These are phyloP conservation scores for Gymnoscopelus braueri DNA, from an alignment of 2,797 vertebrate genomes.

Conservation along the genomic window DNA sequence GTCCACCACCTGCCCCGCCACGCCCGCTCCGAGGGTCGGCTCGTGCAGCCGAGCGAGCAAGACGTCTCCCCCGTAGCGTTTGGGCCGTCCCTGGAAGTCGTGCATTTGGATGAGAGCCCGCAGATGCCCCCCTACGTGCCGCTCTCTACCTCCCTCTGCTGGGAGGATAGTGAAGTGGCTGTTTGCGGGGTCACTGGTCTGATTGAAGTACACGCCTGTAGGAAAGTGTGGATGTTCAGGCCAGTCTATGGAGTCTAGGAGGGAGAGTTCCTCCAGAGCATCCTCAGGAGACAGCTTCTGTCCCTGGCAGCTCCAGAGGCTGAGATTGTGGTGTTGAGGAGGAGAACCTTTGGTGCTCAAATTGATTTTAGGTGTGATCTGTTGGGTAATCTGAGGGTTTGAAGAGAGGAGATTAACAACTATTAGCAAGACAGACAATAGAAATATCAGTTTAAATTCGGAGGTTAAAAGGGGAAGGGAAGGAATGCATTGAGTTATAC, in stretches of 20 bases:
- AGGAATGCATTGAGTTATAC: too few species aligned
- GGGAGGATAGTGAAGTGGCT: slow-evolving; percentile 44
- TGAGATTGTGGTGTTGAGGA: background rate
- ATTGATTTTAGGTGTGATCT: background rate
- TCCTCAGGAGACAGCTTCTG: slow-evolving; percentile 1
- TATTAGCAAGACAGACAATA: background rate
- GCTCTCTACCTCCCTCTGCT: slow-evolving; percentile 4
- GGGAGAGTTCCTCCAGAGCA: background rate
- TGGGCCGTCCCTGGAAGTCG: slow-evolving; percentile 37
- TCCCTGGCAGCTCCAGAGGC: slow-evolving; percentile 27
- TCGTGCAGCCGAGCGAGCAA: slow-evolving; percentile 40
- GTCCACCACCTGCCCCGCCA: slow-evolving; percentile 52
- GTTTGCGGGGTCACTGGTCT: slow-evolving; percentile 39
- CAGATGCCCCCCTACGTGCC: slow-evolving; percentile 45
- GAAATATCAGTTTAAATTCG: too few species aligned
- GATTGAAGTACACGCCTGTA: slow-evolving; percentile 1
- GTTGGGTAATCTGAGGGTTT: background rate
- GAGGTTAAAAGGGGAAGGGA: too few species aligned
- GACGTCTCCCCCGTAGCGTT: slow-evolving; percentile 52
- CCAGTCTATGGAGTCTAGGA: slow-evolving; percentile 40
- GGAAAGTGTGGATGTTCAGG: slow-evolving; percentile 35
- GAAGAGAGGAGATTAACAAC: background rate
- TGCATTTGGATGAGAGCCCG: slow-evolving; percentile 31
- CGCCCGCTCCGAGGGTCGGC: slow-evolving; percentile 33
- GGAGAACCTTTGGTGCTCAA: background rate